A percentile compares a stretch with the other conserved stretches of the same genome.
These are phyloP conservation scores for Spilarctia lutea DNA, from an alignment of 2,888 invertebrate genomes.

Conservation along the genomic window DNA sequence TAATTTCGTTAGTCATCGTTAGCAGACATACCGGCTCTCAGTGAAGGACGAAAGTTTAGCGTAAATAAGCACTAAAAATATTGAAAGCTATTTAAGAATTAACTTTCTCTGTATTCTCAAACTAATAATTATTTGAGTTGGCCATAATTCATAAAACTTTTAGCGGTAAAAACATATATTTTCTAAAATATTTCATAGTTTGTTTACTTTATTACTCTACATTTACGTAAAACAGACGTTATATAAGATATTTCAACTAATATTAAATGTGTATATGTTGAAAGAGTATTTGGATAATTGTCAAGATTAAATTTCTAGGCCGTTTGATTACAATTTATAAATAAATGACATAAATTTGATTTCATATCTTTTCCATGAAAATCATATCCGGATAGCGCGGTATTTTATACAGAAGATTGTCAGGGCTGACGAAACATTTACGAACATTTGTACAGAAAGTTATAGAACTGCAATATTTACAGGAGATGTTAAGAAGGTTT, in stretches of 20 bases:
- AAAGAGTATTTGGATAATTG: slow-evolving; percentile 42
- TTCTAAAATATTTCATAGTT: not conserved
- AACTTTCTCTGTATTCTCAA: not conserved
- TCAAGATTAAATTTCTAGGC: slow-evolving; percentile 40
- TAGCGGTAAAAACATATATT: not conserved
- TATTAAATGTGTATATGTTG: slow-evolving; percentile 16
- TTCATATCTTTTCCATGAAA: slow-evolving; percentile 20
- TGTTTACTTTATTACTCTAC: slow-evolving; percentile 1
- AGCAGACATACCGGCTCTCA: not conserved
- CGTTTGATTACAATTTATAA: slow-evolving; percentile 34
- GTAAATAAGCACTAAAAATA: not conserved
- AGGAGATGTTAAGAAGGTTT: not conserved
- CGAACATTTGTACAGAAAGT: not conserved
- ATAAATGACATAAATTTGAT: slow-evolving; percentile 24
- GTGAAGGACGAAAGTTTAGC: not conserved
- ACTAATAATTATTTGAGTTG: not conserved
- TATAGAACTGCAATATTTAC: not conserved
- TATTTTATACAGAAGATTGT: slow-evolving; percentile 28
- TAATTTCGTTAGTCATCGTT: not conserved
- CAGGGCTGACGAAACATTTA: not conserved
- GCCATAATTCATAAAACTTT: not conserved
- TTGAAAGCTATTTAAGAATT: not conserved
- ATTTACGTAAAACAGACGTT: slow-evolving; percentile 9
- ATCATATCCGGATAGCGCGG: slow-evolving; percentile 21
- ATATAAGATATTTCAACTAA: slow-evolving; percentile 24